phyloP scores from a whole-genome alignment of 2,888 invertebrate genomes.

The Noctua pronuba region DNA sequence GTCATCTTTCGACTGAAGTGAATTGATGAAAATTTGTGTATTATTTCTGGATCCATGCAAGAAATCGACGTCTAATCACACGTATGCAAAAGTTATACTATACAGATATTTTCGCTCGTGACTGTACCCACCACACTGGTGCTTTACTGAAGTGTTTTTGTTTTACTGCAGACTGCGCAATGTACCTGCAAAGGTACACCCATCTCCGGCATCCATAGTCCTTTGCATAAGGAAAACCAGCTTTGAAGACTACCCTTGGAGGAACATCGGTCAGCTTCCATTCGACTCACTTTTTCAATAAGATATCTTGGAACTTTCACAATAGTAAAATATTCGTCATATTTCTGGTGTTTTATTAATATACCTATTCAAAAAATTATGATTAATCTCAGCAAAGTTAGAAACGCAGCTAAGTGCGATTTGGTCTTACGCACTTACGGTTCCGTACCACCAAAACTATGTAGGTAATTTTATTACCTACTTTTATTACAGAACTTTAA shows the following conservation, averaged over 20 bases:
- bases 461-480: not conserved
- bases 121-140: not conserved
- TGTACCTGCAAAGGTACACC: constrained; percentile 76
- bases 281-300: constrained; percentile 51
- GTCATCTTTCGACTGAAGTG: not conserved
- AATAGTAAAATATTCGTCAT: constrained; percentile 18
- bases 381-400: not conserved
- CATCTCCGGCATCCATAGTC: constrained; percentile 72
- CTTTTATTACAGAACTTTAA: not conserved
- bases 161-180: constrained; percentile 71
- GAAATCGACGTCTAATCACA: too few relatives aligned
- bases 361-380: not conserved
- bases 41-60: not conserved
- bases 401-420: not conserved
- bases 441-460: not conserved
- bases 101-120: too few relatives aligned
- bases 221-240: constrained; percentile 62
- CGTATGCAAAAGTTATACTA: not conserved
- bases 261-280: constrained; percentile 64
- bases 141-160: not conserved
- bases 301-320: constrained; percentile 23
- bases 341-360: constrained; percentile 3
- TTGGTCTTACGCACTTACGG: not conserved
- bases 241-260: constrained; percentile 71
- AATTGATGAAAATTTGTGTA: not conserved